Percentiles rank a stretch among this genome's conserved stretches.
These are phyloP conservation scores for Eretmocerus hayati DNA, from an alignment of 2,888 invertebrate species.

Conservation along the genomic window DNA sequence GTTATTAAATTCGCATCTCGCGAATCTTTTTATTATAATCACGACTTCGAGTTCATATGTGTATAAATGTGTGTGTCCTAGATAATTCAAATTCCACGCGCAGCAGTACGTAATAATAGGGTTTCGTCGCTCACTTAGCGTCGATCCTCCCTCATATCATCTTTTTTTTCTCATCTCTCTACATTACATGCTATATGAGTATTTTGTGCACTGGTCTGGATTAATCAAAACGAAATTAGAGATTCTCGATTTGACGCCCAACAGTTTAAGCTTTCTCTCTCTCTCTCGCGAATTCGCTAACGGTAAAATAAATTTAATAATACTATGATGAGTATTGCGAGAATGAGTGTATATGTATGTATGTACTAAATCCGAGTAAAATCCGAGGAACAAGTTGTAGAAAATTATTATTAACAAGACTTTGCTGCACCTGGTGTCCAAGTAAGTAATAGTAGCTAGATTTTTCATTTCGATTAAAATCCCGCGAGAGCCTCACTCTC, in stretches of 20 bases:
- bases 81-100: no score
- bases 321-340: slow-evolving; percentile 11
- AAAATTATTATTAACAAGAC: no score
- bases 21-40: no score
- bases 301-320: slow-evolving; percentile 18
- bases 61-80: slow-evolving; percentile 2
- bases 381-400: no score
- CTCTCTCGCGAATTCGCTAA: neutral
- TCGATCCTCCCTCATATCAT: neutral
- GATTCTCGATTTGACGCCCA: no score
- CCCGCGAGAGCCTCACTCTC: slow-evolving; percentile 9
- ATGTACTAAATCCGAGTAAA: no score
- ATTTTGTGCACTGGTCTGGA: slow-evolving; percentile 17
- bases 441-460: no score
- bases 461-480: slow-evolving; percentile 18
- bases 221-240: slow-evolving; percentile 15
- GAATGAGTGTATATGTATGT: neutral
- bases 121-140: no score
- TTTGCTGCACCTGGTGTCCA: no score
- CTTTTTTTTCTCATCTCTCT: no score
- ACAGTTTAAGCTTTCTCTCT: neutral
- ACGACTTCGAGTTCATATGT: neutral
- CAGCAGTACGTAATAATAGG: slow-evolving; percentile 7
- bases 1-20: no score
- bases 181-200: no score